Evolutionary conservation across 2,113 vertebrate species (phyloP), one percentile per base, ranked within the genome.

Genomic region (Scytalopus superciliaris): DNA sequence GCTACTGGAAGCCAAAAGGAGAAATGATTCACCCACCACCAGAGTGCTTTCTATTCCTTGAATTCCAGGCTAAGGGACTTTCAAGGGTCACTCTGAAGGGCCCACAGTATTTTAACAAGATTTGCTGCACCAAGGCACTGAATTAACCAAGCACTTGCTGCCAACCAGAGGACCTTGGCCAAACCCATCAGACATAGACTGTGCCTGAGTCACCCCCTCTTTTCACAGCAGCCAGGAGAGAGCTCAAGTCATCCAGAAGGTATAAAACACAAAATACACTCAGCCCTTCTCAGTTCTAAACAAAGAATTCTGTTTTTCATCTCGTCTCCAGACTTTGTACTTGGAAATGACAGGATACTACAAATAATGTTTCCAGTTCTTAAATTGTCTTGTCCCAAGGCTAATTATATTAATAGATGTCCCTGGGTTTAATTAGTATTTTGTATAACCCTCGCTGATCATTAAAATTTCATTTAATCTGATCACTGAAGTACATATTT

Each of bases 391-490:
- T 92, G 66, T 87, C 67, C 74, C 62, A 49, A 81, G 70, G 83
- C 86, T 96, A 88, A 95, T 80, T 85, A 62, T 84, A 94, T 93
- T 90, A 93, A 90, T 89, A 91, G 93, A 95, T 80, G 70, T 92
- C 67, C 63, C 57, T 89, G 84, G 67, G 59, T 90, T 93, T 96
- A 95, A 95, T 96, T 90, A 95, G 80, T 74, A 92, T 87, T 97
- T 93, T 93, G 80, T 81, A 69, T 94, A 96, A 95, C 60, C 73
- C 91, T 87, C 76, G 44, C 4, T 93, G 96, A 97, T 85, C 28
- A 31, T 84, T 87, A 76, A 76, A 74, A 93, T 79, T 57, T 89
- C 88, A 47, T 66, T 95, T 88, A 94, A 95, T 88, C 67, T 73
- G 59, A 93, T 96, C 86, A 90, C 59, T 89, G 44, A 59, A 79